Evolutionary conservation across 2,888 invertebrate species (phyloP).

Genomic region (Lissocephala sabroskyi): DNA sequence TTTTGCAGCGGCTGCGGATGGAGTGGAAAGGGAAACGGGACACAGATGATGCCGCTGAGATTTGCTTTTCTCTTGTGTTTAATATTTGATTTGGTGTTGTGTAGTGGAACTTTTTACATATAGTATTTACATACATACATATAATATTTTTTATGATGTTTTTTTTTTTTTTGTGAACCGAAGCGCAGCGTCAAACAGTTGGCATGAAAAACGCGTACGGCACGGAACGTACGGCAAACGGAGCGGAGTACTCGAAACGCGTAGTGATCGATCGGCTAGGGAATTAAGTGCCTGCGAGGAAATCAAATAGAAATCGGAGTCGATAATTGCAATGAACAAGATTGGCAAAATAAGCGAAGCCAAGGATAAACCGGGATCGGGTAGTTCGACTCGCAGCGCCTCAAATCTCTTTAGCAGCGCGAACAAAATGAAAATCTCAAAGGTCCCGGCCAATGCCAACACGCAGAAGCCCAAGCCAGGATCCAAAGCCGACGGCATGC

Average conservation of each 20-base stretch:
- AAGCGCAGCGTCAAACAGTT: constrained; percentile 52
- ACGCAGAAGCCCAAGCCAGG: constrained; percentile 21
- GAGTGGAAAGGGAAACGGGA: neutral
- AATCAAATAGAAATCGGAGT: neutral
- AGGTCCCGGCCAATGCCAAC: constrained; percentile 52
- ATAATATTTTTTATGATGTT: constrained; percentile 29
- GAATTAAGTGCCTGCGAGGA: too few relatives aligned
- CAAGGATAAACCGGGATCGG: constrained; percentile 2
- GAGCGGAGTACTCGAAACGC: constrained; percentile 17
- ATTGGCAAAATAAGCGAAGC: neutral
- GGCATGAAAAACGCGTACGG: constrained; percentile 58
- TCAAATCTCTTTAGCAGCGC: constrained; percentile 54
- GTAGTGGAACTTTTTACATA: too few relatives aligned
- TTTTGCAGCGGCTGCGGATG: neutral
- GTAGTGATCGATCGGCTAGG: too few relatives aligned
- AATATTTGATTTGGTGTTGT: constrained; percentile 26
- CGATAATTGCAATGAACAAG: neutral
- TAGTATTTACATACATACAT: constrained; percentile 14
- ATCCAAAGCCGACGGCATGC: neutral
- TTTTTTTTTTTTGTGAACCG: constrained; percentile 47
- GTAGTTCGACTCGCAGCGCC: constrained; percentile 7
- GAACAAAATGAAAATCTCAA: constrained; percentile 65
- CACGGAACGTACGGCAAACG: constrained; percentile 48
- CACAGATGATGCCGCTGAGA: neutral
- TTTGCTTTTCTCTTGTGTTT: constrained; percentile 24